Base-by-base conservation (phyloP, 1,140 invertebrate species). In the Hetaerina americana region DNA sequence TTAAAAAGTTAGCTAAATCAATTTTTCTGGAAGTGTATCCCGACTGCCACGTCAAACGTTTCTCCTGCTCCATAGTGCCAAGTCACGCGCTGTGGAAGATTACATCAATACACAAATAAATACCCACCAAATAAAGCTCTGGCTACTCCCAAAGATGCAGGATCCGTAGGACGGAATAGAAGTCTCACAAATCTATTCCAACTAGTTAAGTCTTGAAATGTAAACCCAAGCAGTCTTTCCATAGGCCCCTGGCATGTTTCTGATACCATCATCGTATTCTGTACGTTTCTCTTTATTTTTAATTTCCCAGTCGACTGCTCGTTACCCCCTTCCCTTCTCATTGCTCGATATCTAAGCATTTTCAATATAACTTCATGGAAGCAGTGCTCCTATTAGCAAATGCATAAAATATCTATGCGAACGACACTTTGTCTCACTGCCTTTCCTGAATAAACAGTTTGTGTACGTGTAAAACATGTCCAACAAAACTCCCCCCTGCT, bases 41-140 rank as follows among this genome's bases (percentile, higher is more conserved):
- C n/a, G n/a, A n/a, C n/a, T n/a, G n/a, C n/a, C n/a, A n/a, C n/a
- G n/a, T n/a, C n/a, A n/a, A n/a, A n/a, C n/a, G n/a, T n/a, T n/a
- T n/a, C n/a, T n/a, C n/a, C n/a, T n/a, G n/a, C n/a, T n/a, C n/a
- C n/a, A n/a, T n/a, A n/a, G n/a, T n/a, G n/a, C n/a, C n/a, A n/a
- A n/a, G n/a, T n/a, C n/a, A n/a, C n/a, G n/a, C n/a, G n/a, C n/a
- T n/a, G n/a, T n/a, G n/a, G n/a, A n/a, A n/a, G n/a, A n/a, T n/a
- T n/a, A n/a, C n/a, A n/a, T n/a, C n/a, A n/a, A n/a, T n/a, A n/a
- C n/a, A n/a, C n/a, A n/a, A n/a, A n/a, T n/a, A 57, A 31, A 68
- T 29, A 75, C 82, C 87, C 82, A 93, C 91, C 92, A 79, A 91
- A 94, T 0, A 92, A 79, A 74, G 91, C 86, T 71, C 92, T 85